Percentiles rank a stretch among this genome's conserved stretches.
These are phyloP conservation scores for Halisarca cf. caerulea DNA, from an alignment of 37 sponge, comb jelly and placozoan genomes.

Conservation along the genomic window DNA sequence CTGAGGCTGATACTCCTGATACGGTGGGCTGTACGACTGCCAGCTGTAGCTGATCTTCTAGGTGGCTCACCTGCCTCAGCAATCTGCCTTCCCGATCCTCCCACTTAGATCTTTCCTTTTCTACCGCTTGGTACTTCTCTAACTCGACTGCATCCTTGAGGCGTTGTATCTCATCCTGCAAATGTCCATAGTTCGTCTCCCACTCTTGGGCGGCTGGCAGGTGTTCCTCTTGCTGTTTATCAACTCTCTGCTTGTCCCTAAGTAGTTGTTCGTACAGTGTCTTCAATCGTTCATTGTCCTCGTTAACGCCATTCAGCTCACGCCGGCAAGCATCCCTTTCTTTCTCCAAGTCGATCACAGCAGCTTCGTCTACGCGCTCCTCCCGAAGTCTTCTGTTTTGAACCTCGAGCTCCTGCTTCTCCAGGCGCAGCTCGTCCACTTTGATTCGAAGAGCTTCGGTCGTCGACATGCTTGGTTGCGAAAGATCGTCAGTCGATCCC, in stretches of 20 bases:
- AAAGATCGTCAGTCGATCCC: background rate
- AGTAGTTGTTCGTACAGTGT: background rate
- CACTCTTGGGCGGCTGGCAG: background rate
- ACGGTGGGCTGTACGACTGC: no score
- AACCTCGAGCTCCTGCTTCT: background rate
- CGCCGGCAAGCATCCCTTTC: no score
- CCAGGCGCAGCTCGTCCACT: background rate
- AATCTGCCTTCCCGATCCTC: background rate
- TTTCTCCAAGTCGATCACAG: background rate
- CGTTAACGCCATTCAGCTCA: background rate
- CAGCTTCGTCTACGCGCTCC: background rate
- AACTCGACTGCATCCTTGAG: background rate
- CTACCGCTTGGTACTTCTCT: background rate
- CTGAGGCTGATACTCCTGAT: no score
- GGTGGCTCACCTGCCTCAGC: background rate
- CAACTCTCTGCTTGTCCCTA: background rate
- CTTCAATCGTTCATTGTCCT: background rate
- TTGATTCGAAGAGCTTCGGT: background rate
- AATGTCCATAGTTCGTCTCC: background rate
- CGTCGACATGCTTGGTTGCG: background rate
- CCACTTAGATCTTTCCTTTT: background rate
- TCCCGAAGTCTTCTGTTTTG: background rate
- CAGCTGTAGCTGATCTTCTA: background rate
- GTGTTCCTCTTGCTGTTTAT: background rate
- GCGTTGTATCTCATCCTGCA: background rate